Evolutionary conservation across 2,797 vertebrate genomes (phyloP), one percentile per base, ranked within the genome.

Genomic region (Tympanoctomys barrerae): DNA sequence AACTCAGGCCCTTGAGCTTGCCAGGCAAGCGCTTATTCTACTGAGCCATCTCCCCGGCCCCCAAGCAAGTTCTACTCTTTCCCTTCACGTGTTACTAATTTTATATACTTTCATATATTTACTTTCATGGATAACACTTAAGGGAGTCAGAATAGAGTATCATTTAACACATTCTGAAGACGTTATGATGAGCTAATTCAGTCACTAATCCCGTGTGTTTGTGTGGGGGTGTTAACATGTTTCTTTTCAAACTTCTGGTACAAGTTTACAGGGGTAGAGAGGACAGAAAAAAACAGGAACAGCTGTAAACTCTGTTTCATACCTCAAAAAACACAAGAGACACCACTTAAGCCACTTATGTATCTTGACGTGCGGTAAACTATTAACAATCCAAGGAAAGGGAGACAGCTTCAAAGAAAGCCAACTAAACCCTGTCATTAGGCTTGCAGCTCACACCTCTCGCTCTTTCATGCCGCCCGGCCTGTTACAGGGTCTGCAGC

Each of bases 111-210:
- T 79, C 80, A 70, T 79, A 13, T 52, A 82, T n/a, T 42, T 36
- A 83, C 39, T 90, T 87, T 85, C 68, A 66, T 39, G 33, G 12
- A 10, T 57, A 90, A 92, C 71, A 86, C n/a, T 5, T 13, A 49
- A 93, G 16, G 33, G 24, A 70, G 39, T 94, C 22, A 78, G 83
- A 77, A 73, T 0, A 77, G 28, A 78, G 11, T 70, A 89, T 52
- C 42, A 90, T 39, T 83, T 68, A 87, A 90, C 92, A 92, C 24
- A 31, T 93, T 96, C 73, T 87, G 31, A 96, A 92, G 73, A 62
- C 21, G 78, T 33, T 75, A 54, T 9, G 33, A 84, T 68, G 78
- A 49, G 64, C 46, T 93, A 39, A 81, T 95, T 96, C 66, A 75
- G 42, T 21, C 39, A 54, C 70, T 57, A 19, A 79, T 81, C 83